Evolutionary conservation across 1,140 invertebrate genomes (phyloP), one percentile per base, ranked within the genome.

Genomic region (Eumeta japonica): DNA sequence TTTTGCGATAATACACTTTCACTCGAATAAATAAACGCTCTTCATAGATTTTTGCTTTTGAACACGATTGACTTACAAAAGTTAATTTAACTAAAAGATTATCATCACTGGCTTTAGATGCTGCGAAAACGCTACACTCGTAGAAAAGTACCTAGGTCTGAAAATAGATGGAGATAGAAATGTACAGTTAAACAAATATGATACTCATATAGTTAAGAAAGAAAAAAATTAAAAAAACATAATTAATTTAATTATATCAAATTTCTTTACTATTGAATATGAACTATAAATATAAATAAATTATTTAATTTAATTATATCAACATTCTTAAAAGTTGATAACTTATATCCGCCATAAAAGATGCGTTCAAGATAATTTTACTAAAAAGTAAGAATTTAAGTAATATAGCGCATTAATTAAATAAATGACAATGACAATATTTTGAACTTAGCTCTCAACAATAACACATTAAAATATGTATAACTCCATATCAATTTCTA

Each of bases 161-260:
- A 74, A 74, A 74, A 74, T 74, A 74, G 66, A 74, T 74, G 70
- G 66, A 74, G 70, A 74, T 71, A 67, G 65, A 71, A 72, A 71
- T 67, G 64, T 67, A 67, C 62, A 51, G 48, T 54, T 56, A 45
- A 39, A 44, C 60, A 61, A 35, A 43, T 48, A 28, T 45, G 19
- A 32, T 41, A 55, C 62, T 62, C 53, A 60, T 62, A 48, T 27
- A 35, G 3, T 20, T 17, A 28, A 43, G 45, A 32, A 20, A 39
- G 20, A 41, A 34, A 18, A 10, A 28, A 31, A 19, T 27, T 39
- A 43, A 33, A 41, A 27, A 27, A 24, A 35, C 40, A 40, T 30
- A 27, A 30, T 15, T n/a, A n/a, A n/a, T n/a, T n/a, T n/a, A n/a
- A n/a, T n/a, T n/a, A n/a, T n/a, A n/a, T n/a, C n/a, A n/a, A n/a